Percentiles rank a stretch among this genome's conserved stretches.
Conservation (phyloP, 2,888 invertebrate species). For the Lepidochrysops patricia region DNA sequence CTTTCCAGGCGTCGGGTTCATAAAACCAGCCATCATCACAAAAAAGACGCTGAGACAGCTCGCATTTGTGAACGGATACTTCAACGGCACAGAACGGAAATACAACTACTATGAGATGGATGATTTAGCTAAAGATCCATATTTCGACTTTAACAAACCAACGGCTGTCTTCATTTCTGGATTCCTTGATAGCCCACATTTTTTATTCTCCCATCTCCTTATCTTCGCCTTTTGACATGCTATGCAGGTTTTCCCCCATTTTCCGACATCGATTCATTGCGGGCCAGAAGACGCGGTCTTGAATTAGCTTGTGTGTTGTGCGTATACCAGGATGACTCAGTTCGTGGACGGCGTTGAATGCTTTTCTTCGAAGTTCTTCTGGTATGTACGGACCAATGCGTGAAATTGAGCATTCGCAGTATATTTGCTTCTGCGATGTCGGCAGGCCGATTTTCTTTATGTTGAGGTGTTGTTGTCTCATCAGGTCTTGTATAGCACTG, state of each 20-base stretch:
- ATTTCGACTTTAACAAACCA: constrained; percentile 35
- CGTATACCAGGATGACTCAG: background rate
- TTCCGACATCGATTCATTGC: background rate
- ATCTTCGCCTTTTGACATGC: background rate
- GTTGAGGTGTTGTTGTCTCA: background rate
- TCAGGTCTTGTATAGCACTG: background rate
- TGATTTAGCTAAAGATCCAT: constrained; percentile 35
- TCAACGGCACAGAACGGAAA: background rate
- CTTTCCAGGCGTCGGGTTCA: background rate
- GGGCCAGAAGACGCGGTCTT: background rate
- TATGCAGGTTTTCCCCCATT: no score
- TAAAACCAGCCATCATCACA: background rate
- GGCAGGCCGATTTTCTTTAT: background rate
- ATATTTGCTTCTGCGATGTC: background rate
- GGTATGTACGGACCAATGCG: background rate
- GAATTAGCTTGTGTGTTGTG: background rate
- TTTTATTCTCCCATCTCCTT: constrained; percentile 32
- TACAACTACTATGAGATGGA: constrained; percentile 46
- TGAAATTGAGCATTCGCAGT: background rate
- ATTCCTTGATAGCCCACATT: constrained; percentile 41
- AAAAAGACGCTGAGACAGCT: background rate
- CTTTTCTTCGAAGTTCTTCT: background rate
- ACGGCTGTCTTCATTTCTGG: constrained; percentile 48
- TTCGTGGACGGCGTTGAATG: background rate
- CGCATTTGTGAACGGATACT: background rate